Evolutionary conservation across 2,113 vertebrate genomes (phyloP).

Genomic region (Acanthisitta chloris): DNA sequence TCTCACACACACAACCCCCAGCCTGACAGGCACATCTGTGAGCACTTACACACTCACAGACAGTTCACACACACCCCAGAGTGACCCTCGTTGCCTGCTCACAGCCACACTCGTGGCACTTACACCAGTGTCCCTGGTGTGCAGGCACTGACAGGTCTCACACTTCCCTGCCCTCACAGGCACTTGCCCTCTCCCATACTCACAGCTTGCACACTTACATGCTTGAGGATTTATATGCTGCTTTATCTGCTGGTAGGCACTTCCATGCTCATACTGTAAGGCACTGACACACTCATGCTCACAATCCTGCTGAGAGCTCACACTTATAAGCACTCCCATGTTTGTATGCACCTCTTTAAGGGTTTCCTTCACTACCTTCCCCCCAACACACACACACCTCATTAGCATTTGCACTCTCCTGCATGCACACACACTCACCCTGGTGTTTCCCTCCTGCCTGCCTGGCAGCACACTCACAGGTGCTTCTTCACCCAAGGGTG

Average conservation of each 20-base stretch:
- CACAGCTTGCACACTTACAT: rapidly evolving
- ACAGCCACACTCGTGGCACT: background rate
- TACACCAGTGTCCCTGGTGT: background rate
- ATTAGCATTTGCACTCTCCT: background rate
- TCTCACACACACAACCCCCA: background rate
- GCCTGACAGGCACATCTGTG: rapidly evolving
- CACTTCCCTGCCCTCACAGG: background rate
- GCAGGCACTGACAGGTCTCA: background rate
- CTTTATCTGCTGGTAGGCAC: background rate
- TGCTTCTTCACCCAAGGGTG: background rate
- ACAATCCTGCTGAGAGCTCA: background rate
- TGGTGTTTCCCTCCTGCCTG: background rate
- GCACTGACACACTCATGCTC: background rate
- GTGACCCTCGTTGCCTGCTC: background rate
- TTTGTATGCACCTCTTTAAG: background rate
- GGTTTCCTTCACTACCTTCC: background rate
- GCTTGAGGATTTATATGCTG: background rate
- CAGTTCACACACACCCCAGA: no score
- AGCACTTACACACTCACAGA: background rate
- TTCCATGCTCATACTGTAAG: background rate
- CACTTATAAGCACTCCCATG: background rate
- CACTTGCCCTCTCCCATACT: background rate
- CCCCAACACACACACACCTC: rapidly evolving
- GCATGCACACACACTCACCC: rapidly evolving
- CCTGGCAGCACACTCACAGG: background rate